A percentile compares a stretch with the other conserved stretches of the same genome.
Conservation (phyloP, 92 coral and sea anemone genomes). For the Parazoanthus swiftii region DNA sequence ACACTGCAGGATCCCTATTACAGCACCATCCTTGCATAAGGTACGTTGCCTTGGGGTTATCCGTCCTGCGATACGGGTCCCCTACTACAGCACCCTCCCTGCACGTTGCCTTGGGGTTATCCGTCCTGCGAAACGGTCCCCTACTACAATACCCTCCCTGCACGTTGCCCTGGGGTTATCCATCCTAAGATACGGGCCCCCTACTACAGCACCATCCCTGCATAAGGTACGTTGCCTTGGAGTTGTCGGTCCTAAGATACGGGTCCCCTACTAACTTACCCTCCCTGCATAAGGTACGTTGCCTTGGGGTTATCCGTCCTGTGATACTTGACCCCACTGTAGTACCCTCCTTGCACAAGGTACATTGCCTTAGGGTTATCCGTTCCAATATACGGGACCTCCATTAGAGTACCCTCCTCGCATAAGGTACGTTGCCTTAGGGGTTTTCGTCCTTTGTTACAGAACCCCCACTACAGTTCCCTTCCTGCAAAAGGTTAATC, state of each 20-base stretch:
- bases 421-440: slow-evolving; percentile 55
- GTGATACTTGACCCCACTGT: neutral
- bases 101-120: neutral
- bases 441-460: neutral
- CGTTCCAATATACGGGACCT: slow-evolving; percentile 25
- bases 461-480: neutral
- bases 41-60: slow-evolving; percentile 11
- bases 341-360: neutral
- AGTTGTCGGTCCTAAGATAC: neutral
- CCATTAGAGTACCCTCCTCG: slow-evolving; percentile 53
- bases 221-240: neutral
- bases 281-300: neutral
- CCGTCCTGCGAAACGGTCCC: neutral
- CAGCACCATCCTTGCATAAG: slow-evolving; percentile 64
- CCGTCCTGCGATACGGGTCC: neutral
- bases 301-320: neutral
- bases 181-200: neutral
- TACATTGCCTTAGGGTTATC: neutral
- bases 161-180: neutral
- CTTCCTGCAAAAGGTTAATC: neutral
- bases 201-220: neutral
- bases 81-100: neutral
- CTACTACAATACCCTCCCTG: slow-evolving; percentile 13
- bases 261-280: neutral
- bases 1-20: neutral